These are phyloP conservation scores for Melanchra persicariae DNA, from an alignment of 2,888 invertebrate genomes.

Conservation along the genomic window DNA sequence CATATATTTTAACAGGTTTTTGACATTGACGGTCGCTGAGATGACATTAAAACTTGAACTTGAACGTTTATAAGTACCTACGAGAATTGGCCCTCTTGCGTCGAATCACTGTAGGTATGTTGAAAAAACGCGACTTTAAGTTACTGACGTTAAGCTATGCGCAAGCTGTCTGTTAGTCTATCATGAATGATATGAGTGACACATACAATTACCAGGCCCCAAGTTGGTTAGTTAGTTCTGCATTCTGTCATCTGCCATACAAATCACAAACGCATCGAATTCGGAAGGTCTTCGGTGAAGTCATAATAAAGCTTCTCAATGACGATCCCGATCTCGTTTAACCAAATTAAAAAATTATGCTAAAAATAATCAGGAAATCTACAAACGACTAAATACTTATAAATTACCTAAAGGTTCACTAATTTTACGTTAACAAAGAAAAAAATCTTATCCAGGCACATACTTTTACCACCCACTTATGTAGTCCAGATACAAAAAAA, in stretches of 20 bases:
- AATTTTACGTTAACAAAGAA: background rate
- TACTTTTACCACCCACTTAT: background rate
- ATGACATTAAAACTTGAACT: no score
- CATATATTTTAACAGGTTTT: no score
- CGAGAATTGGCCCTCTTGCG: no score
- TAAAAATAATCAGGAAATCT: background rate
- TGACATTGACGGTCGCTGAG: no score
- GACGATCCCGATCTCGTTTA: slow-evolving; percentile 10
- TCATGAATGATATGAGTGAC: background rate
- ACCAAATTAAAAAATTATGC: background rate
- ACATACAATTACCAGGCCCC: background rate
- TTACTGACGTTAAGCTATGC: background rate
- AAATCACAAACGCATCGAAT: slow-evolving; percentile 14
- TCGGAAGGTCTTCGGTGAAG: slow-evolving; percentile 36
- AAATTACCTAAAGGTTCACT: background rate
- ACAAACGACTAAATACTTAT: background rate
- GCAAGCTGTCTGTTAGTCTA: background rate
- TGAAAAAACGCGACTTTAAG: background rate
- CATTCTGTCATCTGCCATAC: slow-evolving; percentile 7
- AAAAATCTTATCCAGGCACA: background rate
- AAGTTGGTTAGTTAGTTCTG: background rate
- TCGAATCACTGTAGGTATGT: no score
- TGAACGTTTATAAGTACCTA: no score
- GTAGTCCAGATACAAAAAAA: background rate
- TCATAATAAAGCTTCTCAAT: slow-evolving; percentile 28